Percentiles rank a stretch among this genome's conserved stretches.
phyloP scores from a whole-genome alignment of 1,140 invertebrate genomes.

The Amphibalanus amphitrite region DNA sequence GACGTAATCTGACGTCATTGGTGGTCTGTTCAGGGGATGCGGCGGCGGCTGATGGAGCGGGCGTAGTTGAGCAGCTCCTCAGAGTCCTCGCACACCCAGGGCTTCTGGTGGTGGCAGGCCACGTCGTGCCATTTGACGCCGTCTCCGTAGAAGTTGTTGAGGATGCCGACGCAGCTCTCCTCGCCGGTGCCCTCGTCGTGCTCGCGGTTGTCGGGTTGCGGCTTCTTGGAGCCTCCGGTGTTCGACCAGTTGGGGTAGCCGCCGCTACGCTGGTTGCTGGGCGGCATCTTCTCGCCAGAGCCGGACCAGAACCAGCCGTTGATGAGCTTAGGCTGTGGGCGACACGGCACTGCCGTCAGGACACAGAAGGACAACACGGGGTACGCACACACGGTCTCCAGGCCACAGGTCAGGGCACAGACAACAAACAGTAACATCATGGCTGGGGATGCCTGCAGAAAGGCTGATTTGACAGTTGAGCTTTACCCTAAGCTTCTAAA shows the following conservation, averaged over 20 bases:
- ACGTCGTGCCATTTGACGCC: constrained; percentile 85
- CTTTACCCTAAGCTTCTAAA: no score
- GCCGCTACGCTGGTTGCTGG: constrained; percentile 49
- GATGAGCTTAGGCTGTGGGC: constrained; percentile 54
- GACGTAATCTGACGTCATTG: no score
- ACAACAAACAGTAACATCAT: no score
- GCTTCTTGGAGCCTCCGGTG: constrained; percentile 64
- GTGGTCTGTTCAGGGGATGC: not conserved
- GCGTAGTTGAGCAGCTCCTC: constrained; percentile 72
- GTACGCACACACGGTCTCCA: no score
- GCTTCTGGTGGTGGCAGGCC: constrained; percentile 76
- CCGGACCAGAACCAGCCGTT: constrained; percentile 91
- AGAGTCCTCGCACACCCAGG: constrained; percentile 82
- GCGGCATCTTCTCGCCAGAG: constrained; percentile 69
- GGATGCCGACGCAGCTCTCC: constrained; percentile 69
- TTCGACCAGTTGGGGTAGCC: constrained; percentile 73
- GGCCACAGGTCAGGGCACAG: no score
- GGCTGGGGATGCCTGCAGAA: no score
- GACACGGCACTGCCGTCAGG: no score
- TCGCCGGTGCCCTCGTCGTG: constrained; percentile 48
- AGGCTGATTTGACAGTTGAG: no score
- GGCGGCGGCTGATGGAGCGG: constrained; percentile 8
- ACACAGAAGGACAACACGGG: no score
- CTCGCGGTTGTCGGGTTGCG: constrained; percentile 77
- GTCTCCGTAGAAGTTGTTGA: constrained; percentile 86